phyloP scores from a whole-genome alignment of 2,888 invertebrate species.

The Rhingia rostrata region DNA sequence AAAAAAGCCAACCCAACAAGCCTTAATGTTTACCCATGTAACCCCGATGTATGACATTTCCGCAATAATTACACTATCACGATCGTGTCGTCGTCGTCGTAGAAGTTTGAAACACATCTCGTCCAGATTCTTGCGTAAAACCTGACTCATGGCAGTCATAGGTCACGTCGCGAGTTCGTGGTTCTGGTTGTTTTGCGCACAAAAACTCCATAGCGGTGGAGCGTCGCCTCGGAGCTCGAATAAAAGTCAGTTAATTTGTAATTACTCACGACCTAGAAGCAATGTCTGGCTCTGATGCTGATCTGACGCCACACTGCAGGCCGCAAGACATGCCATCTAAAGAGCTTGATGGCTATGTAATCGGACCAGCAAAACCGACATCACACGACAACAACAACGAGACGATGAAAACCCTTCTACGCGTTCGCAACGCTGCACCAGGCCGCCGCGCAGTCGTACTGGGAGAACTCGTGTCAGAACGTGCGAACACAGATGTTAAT shows the following conservation, averaged over 20 bases:
- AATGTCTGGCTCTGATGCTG: not conserved
- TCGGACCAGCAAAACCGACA: slow-evolving; percentile 4
- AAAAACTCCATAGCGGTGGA: not conserved
- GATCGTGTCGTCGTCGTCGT: slow-evolving; percentile 23
- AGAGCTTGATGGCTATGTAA: slow-evolving; percentile 20
- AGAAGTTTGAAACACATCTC: not conserved
- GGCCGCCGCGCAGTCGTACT: not conserved
- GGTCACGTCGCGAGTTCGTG: slow-evolving; percentile 13
- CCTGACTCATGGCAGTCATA: slow-evolving; percentile 25
- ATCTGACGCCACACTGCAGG: slow-evolving; percentile 14
- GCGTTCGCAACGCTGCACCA: slow-evolving; percentile 4
- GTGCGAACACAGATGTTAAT: slow-evolving; percentile 54
- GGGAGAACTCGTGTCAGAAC: slow-evolving; percentile 57
- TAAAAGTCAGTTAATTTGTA: slow-evolving; percentile 32
- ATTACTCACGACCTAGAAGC: slow-evolving; percentile 36
- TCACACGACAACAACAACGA: not conserved
- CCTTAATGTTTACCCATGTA: not conserved
- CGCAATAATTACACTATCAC: slow-evolving; percentile 65
- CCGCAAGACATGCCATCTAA: slow-evolving; percentile 10
- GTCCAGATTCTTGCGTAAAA: slow-evolving; percentile 22
- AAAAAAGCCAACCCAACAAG: not conserved
- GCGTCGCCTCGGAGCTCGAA: not conserved
- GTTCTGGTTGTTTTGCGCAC: not conserved
- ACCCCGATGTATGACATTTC: slow-evolving; percentile 58
- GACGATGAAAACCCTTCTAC: slow-evolving; percentile 12